Percentiles rank a stretch among this genome's conserved stretches.
phyloP scores from a whole-genome alignment of 2,888 invertebrate species.

The Drosophila mimetica region DNA sequence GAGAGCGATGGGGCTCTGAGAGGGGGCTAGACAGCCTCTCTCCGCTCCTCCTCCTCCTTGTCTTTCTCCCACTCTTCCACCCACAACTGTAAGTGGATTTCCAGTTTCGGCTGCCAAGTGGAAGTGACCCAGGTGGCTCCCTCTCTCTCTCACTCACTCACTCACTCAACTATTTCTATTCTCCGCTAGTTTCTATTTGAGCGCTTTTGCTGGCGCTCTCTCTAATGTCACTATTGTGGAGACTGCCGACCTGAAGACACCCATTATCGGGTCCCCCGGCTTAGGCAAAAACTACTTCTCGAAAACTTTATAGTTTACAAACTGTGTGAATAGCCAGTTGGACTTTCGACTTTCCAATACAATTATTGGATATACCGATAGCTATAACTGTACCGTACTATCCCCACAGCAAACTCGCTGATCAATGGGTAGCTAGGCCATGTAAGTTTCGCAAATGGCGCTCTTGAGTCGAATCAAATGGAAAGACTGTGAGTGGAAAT shows the following conservation, averaged over 20 bases:
- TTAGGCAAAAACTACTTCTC: background rate
- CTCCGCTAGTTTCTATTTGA: conserved; percentile 65
- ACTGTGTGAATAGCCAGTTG: no score
- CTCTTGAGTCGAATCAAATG: conserved; percentile 50
- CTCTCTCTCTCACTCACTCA: conserved; percentile 29
- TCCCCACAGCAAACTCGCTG: no score
- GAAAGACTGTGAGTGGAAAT: conserved; percentile 1
- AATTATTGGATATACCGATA: no score
- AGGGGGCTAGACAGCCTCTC: conserved; percentile 2
- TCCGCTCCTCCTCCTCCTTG: background rate
- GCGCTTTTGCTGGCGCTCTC: conserved; percentile 29
- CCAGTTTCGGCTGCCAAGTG: background rate
- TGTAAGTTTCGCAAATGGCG: conserved; percentile 40
- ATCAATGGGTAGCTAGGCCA: conserved; percentile 30
- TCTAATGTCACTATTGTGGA: no score
- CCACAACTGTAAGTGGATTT: background rate
- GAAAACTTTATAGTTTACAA: no score
- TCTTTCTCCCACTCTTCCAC: background rate
- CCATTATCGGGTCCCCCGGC: no score
- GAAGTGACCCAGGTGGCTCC: no score
- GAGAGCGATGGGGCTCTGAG: background rate
- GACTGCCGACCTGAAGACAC: background rate
- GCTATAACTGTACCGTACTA: no score
- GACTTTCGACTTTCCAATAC: no score
- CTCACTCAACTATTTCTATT: conserved; percentile 52